These are phyloP conservation scores for Torymus auratus DNA, from an alignment of 2,888 invertebrate species.

Conservation along the genomic window DNA sequence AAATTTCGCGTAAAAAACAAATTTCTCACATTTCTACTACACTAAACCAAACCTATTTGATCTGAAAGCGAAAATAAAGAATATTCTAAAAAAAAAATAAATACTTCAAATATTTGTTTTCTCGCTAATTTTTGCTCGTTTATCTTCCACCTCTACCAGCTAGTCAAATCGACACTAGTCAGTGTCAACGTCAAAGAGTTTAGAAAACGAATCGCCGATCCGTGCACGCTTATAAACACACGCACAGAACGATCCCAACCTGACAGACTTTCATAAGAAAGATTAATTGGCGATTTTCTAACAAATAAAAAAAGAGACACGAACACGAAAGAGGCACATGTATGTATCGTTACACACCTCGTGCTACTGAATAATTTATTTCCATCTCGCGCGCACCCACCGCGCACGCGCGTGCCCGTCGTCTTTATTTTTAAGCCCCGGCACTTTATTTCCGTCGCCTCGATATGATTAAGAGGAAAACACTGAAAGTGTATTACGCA, in stretches of 20 bases:
- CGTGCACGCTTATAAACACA: background rate
- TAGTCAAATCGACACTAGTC: slow-evolving; percentile 8
- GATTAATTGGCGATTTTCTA: slow-evolving; percentile 46
- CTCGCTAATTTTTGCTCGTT: slow-evolving; percentile 11
- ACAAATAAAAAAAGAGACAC: slow-evolving; percentile 29
- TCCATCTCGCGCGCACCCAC: background rate
- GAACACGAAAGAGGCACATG: background rate
- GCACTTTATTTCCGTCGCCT: too few relatives aligned
- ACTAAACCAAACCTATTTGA: too few relatives aligned
- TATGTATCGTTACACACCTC: slow-evolving; percentile 9
- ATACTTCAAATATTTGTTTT: background rate
- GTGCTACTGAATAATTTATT: slow-evolving; percentile 46
- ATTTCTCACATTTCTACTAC: too few relatives aligned
- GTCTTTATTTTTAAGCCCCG: slow-evolving; percentile 1
- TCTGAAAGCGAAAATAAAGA: too few relatives aligned
- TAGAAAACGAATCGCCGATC: slow-evolving; percentile 14
- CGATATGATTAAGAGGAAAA: slow-evolving; percentile 14
- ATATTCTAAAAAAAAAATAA: too few relatives aligned
- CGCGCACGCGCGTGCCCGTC: too few relatives aligned
- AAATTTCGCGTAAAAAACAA: too few relatives aligned
- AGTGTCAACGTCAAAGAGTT: slow-evolving; percentile 11
- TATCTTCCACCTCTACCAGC: background rate
- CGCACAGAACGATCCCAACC: background rate
- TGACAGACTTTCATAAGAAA: slow-evolving; percentile 51
- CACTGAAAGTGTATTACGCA: slow-evolving; percentile 39